phyloP scores from a whole-genome alignment of 1,140 invertebrate species.

The Drosophila insularis region DNA sequence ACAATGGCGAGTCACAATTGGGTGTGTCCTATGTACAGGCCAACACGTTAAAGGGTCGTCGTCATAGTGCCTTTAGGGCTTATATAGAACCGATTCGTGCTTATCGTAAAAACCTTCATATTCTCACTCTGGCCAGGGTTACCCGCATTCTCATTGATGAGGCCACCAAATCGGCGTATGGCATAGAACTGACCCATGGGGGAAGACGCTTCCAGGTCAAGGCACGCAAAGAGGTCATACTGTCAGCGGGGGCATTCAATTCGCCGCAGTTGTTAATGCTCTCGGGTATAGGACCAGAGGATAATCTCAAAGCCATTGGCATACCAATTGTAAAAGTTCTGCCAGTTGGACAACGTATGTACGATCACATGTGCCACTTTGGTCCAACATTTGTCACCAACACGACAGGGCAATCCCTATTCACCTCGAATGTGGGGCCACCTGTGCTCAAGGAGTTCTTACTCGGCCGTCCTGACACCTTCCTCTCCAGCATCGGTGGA shows the following conservation, averaged over 20 bases:
- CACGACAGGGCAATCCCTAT: slow-evolving; percentile 72
- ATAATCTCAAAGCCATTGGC: slow-evolving; percentile 86
- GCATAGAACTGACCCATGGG: slow-evolving; percentile 85
- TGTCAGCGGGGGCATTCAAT: slow-evolving; percentile 88
- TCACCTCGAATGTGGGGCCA: slow-evolving; percentile 78
- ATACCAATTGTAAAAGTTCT: slow-evolving; percentile 87
- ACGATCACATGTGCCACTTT: slow-evolving; percentile 89
- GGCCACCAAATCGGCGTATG: slow-evolving; percentile 85
- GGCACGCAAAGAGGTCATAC: slow-evolving; percentile 87
- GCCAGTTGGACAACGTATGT: slow-evolving; percentile 87
- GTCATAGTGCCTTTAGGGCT: slow-evolving; percentile 84
- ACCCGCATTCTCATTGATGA: slow-evolving; percentile 86
- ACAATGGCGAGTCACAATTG: slow-evolving; percentile 86
- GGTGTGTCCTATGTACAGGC: slow-evolving; percentile 88
- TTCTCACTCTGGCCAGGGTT: slow-evolving; percentile 84
- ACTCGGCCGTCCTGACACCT: slow-evolving; percentile 57
- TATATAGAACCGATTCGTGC: slow-evolving; percentile 85
- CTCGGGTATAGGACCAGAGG: slow-evolving; percentile 89
- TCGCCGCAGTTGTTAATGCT: slow-evolving; percentile 92
- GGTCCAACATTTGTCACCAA: slow-evolving; percentile 86
- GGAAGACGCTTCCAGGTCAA: slow-evolving; percentile 82
- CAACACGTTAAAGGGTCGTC: slow-evolving; percentile 84
- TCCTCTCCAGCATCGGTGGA: slow-evolving; percentile 83
- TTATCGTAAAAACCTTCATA: slow-evolving; percentile 86
- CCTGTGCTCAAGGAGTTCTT: slow-evolving; percentile 46